phyloP scores from a whole-genome alignment of 92 coral and sea anemone species.

The Siderastrea siderea region DNA sequence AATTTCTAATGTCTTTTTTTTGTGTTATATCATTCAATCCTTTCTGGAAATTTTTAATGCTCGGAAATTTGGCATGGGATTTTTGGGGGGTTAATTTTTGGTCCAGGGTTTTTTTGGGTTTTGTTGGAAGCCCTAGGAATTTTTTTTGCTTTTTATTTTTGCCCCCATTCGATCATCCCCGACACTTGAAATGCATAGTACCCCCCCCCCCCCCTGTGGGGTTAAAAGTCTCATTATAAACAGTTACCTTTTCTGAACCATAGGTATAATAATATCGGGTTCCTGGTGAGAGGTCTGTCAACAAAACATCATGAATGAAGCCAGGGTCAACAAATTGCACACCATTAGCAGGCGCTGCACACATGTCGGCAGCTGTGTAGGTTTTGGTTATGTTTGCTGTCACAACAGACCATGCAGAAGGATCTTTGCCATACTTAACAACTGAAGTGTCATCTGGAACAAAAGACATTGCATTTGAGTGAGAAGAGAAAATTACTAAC shows the following conservation, averaged over 20 bases:
- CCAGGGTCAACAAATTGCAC: conserved; percentile 82
- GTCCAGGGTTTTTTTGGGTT: too few relatives aligned
- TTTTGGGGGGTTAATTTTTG: too few relatives aligned
- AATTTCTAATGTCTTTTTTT: too few relatives aligned
- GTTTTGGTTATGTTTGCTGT: conserved; percentile 70
- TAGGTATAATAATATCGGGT: conserved; percentile 83
- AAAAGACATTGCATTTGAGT: not conserved
- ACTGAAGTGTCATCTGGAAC: conserved; percentile 78
- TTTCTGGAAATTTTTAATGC: too few relatives aligned
- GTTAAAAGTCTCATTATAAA: not conserved
- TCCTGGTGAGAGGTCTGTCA: conserved; percentile 81
- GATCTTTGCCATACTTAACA: conserved; percentile 76
- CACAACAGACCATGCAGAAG: conserved; percentile 7
- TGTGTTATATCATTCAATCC: too few relatives aligned
- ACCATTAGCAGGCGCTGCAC: conserved; percentile 76
- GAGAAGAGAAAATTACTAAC: not conserved
- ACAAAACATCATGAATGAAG: conserved; percentile 87
- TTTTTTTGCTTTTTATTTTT: too few relatives aligned
- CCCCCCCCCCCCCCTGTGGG: too few relatives aligned
- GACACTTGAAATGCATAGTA: too few relatives aligned
- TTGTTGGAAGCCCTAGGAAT: too few relatives aligned
- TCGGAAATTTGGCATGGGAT: too few relatives aligned
- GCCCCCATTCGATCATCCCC: too few relatives aligned
- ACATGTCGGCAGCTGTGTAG: conserved; percentile 85
- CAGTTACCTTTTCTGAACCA: conserved; percentile 85